Evolutionary conservation across 2,797 vertebrate species (phyloP).

Genomic region (Sarcophilus harrisii): DNA sequence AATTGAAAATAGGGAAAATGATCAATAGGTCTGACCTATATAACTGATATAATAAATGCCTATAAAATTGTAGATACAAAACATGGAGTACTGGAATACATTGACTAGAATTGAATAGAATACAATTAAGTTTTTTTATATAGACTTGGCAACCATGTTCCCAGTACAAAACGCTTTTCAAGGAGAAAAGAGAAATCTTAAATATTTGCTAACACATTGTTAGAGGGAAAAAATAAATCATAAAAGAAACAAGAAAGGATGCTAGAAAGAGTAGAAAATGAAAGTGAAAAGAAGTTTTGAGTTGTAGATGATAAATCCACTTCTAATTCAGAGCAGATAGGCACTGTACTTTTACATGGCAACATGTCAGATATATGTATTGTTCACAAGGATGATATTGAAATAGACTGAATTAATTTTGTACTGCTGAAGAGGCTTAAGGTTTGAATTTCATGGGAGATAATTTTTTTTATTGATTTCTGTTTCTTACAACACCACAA

Average conservation of each 20-base stretch:
- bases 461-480: background rate
- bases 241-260: background rate
- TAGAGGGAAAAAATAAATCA: conserved; percentile 35
- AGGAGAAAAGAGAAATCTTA: conserved; percentile 24
- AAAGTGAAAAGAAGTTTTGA: background rate
- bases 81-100: background rate
- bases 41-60: background rate
- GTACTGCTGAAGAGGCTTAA: conserved; percentile 37
- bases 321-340: conserved; percentile 55
- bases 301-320: conserved; percentile 34
- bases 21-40: too few relatives aligned
- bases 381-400: conserved; percentile 38
- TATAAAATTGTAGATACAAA: background rate
- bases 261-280: background rate
- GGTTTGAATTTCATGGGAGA: conserved; percentile 47
- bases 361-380: conserved; percentile 40
- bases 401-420: background rate
- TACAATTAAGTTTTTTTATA: conserved; percentile 17
- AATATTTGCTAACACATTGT: background rate
- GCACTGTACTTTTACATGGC: background rate
- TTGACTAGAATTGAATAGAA: conserved; percentile 3
- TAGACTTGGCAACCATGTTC: conserved; percentile 22
- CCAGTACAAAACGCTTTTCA: conserved; percentile 46
- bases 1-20: too few relatives aligned
- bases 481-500: too few relatives aligned